A percentile compares a stretch with the other conserved stretches of the same genome.
Conservation (phyloP, 1,140 invertebrate genomes). For the Drosophila persimilis region DNA sequence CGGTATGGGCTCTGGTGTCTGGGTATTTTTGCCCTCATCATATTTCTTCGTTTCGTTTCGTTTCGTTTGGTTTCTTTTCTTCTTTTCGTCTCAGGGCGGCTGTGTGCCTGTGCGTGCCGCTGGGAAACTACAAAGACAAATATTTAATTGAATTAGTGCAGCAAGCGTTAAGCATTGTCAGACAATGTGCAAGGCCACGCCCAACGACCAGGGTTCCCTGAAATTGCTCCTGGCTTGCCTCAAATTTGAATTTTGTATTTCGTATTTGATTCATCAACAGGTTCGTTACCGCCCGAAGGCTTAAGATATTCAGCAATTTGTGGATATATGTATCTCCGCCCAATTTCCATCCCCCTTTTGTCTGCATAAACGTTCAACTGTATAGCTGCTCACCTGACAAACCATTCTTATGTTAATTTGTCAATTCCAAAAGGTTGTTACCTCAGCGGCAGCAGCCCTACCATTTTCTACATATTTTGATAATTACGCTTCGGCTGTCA, state of each 20-base stretch:
- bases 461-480: slow-evolving; percentile 61
- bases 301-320: slow-evolving; percentile 38
- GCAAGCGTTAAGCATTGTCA: slow-evolving; percentile 74
- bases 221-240: neutral
- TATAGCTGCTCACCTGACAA: slow-evolving; percentile 27
- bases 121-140: slow-evolving; percentile 78
- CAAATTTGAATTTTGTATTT: slow-evolving; percentile 60
- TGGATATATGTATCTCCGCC: neutral
- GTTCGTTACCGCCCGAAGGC: slow-evolving; percentile 64
- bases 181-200: slow-evolving; percentile 58
- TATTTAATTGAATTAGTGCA: slow-evolving; percentile 82
- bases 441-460: neutral
- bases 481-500: slow-evolving; percentile 65
- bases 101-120: slow-evolving; percentile 14
- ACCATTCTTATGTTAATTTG: slow-evolving; percentile 76
- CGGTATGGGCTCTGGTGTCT: neutral
- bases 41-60: slow-evolving; percentile 13
- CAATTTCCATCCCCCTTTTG: slow-evolving; percentile 4
- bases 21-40: slow-evolving; percentile 28
- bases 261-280: slow-evolving; percentile 74
- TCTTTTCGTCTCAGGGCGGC: neutral
- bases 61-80: slow-evolving; percentile 5
- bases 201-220: slow-evolving; percentile 16
- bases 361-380: neutral
- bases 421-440: slow-evolving; percentile 55